A percentile compares a stretch with the other conserved stretches of the same genome.
Conservation (phyloP, 2,113 vertebrate genomes). For the Perognathus longimembris region DNA sequence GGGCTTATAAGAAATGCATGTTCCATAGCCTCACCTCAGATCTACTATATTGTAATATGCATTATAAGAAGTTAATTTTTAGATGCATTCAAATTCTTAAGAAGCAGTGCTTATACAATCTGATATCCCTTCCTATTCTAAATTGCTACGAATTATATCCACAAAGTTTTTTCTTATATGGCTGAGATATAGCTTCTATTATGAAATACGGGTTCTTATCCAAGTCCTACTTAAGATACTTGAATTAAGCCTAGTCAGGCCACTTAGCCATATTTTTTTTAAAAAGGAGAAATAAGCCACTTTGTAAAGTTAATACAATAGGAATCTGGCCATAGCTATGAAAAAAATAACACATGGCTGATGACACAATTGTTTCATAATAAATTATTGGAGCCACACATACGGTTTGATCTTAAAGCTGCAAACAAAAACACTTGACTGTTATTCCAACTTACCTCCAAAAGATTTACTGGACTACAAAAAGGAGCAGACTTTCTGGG, state of each 20-base stretch:
- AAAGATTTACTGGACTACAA: constrained; percentile 87
- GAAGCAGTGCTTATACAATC: constrained; percentile 3
- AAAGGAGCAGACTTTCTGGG: constrained; percentile 98
- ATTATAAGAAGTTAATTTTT: background rate
- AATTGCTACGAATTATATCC: background rate
- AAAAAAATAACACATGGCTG: background rate
- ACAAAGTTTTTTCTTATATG: constrained; percentile 38
- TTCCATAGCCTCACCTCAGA: background rate
- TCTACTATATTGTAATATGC: background rate
- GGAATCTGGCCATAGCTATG: background rate
- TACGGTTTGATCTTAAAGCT: background rate
- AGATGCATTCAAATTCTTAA: constrained; percentile 1
- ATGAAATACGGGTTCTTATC: constrained; percentile 22
- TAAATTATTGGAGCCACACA: background rate
- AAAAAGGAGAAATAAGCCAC: constrained; percentile 33
- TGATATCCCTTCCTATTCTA: background rate
- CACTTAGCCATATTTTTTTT: background rate
- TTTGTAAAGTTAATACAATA: constrained; percentile 32
- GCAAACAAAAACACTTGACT: background rate
- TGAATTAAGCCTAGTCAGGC: background rate
- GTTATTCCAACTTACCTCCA: constrained; percentile 83
- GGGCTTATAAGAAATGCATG: background rate
- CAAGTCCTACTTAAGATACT: background rate
- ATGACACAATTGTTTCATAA: background rate
- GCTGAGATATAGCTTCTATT: constrained; percentile 46